Evolutionary conservation across 2,797 vertebrate genomes (phyloP).

Genomic region (Pangasius krempfi): DNA sequence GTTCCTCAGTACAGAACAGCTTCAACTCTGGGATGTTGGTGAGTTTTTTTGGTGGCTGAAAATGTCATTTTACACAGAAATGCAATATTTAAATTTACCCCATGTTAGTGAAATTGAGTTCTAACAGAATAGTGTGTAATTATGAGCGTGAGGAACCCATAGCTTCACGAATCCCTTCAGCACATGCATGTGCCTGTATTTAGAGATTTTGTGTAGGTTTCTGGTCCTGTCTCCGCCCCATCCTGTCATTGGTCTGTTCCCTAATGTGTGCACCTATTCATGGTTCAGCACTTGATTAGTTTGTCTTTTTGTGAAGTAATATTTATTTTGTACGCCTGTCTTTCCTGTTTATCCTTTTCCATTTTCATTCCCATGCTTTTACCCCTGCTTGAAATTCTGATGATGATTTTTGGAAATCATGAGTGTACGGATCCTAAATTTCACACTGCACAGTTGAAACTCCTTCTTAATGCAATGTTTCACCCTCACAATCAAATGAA

Average conservation of each 20-base stretch:
- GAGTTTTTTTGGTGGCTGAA: neutral
- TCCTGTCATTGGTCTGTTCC: neutral
- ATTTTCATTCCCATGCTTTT: neutral
- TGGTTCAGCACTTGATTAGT: too few relatives aligned
- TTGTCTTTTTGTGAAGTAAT: too few relatives aligned
- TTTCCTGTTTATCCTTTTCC: neutral
- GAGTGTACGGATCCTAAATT: neutral
- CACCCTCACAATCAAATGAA: neutral
- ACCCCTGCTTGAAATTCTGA: neutral
- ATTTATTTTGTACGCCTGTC: neutral
- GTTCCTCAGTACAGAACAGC: too few relatives aligned
- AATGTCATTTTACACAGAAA: neutral
- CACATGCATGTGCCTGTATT: neutral
- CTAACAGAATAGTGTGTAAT: neutral
- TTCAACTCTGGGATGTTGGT: too few relatives aligned
- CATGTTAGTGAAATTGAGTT: too few relatives aligned
- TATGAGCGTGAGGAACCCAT: neutral
- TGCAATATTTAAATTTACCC: too few relatives aligned
- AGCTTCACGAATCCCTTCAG: neutral
- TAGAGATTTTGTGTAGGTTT: neutral
- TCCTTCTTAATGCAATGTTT: neutral
- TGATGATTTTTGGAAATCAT: neutral
- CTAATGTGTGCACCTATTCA: neutral
- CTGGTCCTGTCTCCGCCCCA: neutral
- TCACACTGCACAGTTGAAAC: neutral